Evolutionary conservation across 2,797 vertebrate genomes (phyloP).

Genomic region (Siniperca scherzeri): DNA sequence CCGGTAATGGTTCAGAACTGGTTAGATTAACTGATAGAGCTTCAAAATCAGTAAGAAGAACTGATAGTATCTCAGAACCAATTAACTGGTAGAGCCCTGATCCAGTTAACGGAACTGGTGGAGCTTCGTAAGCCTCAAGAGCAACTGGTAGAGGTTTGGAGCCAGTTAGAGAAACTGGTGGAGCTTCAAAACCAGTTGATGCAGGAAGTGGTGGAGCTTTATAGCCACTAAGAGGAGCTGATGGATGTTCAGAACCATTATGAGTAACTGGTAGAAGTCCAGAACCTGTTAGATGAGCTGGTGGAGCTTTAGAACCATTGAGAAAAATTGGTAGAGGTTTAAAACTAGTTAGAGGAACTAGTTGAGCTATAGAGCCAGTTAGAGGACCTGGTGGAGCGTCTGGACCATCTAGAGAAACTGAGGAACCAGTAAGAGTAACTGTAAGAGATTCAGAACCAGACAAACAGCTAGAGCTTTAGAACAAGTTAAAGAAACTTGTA

Average conservation of each 20-base stretch:
- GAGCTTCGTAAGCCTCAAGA: too few relatives aligned
- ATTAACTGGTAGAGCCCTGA: too few relatives aligned
- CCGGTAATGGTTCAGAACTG: background rate
- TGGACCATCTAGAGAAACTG: too few relatives aligned
- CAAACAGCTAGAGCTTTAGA: background rate
- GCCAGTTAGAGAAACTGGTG: background rate
- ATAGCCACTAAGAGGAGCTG: background rate
- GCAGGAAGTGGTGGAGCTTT: background rate
- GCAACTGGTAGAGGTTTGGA: background rate
- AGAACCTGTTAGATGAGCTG: background rate
- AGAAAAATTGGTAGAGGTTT: background rate
- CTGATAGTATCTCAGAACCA: too few relatives aligned
- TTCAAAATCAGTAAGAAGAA: background rate
- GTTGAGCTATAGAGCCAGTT: background rate
- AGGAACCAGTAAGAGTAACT: too few relatives aligned
- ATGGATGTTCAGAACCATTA: background rate
- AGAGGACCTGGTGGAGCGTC: background rate
- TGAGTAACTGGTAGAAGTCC: too few relatives aligned
- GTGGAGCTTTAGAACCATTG: background rate
- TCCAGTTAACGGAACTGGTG: too few relatives aligned
- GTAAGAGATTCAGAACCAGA: too few relatives aligned
- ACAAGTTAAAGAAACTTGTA: too few relatives aligned
- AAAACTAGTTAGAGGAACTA: background rate
- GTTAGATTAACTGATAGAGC: too few relatives aligned
- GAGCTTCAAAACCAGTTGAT: background rate